Percentiles rank a stretch among this genome's conserved stretches.
These are phyloP conservation scores for Lasioglossum villosulum DNA, from an alignment of 2,888 invertebrate species.

Conservation along the genomic window DNA sequence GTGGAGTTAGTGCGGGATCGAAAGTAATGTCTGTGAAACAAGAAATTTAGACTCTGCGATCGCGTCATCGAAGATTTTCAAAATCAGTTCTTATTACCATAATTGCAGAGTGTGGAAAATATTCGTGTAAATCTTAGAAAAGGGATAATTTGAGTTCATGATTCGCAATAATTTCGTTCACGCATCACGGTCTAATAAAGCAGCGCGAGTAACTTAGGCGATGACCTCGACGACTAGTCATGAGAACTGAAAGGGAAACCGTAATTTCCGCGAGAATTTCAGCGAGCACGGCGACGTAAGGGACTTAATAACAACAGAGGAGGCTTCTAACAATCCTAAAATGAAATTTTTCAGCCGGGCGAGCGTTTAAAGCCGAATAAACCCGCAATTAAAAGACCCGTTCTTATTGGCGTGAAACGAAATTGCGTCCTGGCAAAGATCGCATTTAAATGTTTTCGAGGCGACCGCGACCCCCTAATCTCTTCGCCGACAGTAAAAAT, in stretches of 20 bases:
- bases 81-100: too few species aligned
- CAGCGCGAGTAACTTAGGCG: background rate
- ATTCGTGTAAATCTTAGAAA: too few species aligned
- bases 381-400: constrained; percentile 45
- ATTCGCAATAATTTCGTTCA: background rate
- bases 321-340: constrained; percentile 24
- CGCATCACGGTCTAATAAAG: background rate
- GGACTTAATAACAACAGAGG: constrained; percentile 16
- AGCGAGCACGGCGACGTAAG: background rate
- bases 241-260: background rate
- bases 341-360: constrained; percentile 47
- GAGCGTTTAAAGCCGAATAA: constrained; percentile 21
- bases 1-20: background rate
- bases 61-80: background rate
- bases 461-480: constrained; percentile 29
- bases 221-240: background rate
- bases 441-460: constrained; percentile 17
- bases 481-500: constrained; percentile 34
- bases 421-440: constrained; percentile 32
- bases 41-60: background rate
- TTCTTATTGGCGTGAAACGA: constrained; percentile 33
- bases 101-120: too few species aligned
- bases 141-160: too few species aligned
- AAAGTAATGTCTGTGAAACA: background rate
- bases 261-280: background rate